Conservation (phyloP, 2,797 vertebrate species). For the Gila robusta region DNA sequence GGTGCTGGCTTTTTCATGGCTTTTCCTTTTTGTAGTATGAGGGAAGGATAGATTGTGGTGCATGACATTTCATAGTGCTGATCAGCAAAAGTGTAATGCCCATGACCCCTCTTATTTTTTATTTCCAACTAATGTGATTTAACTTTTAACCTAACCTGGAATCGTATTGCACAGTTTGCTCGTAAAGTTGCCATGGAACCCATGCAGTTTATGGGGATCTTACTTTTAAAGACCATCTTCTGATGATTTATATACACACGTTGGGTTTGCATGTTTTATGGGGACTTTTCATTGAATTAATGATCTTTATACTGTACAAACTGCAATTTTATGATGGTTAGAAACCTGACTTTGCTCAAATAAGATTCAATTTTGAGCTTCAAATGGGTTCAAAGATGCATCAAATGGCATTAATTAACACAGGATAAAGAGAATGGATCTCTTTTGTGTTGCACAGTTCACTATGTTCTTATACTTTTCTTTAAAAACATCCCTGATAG, state of each 20-base stretch:
- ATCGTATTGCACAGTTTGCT: background rate
- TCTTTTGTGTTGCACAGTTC: slow-evolving; percentile 5
- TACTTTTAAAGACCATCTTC: background rate
- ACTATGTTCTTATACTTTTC: background rate
- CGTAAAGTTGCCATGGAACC: background rate
- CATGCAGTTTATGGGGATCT: background rate
- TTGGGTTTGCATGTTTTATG: background rate
- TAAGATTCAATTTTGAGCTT: background rate
- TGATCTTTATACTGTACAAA: no score
- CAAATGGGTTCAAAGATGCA: background rate
- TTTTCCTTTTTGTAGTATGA: background rate
- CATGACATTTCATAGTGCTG: background rate
- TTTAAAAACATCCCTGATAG: background rate
- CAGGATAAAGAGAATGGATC: background rate
- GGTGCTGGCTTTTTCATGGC: background rate
- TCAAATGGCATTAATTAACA: background rate
- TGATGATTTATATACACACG: background rate
- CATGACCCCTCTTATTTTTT: background rate
- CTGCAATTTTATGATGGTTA: background rate
- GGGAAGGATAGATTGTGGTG: background rate
- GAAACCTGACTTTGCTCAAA: background rate
- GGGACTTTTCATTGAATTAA: background rate
- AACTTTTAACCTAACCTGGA: background rate
- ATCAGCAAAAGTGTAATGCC: background rate
- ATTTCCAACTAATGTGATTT: no score